Evolutionary conservation across 92 coral and sea anemone species (phyloP).

Genomic region (Parazoanthus atlanticus): DNA sequence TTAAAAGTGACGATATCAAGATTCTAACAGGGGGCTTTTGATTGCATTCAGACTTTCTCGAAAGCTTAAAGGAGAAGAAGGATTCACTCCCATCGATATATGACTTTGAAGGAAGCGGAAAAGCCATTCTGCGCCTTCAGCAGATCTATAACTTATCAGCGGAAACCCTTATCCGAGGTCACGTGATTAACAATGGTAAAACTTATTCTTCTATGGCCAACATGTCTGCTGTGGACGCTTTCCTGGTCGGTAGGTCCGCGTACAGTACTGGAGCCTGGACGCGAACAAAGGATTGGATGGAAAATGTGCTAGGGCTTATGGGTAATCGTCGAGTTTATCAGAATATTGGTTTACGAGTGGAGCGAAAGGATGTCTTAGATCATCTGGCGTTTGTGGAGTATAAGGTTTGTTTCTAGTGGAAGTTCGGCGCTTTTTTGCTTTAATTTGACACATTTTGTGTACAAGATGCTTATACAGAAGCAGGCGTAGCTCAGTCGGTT

Average conservation of each 20-base stretch:
- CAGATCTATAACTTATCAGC: slow-evolving; percentile 27
- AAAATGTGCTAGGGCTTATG: background rate
- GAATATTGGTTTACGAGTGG: slow-evolving; percentile 4
- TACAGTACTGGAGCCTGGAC: slow-evolving; percentile 15
- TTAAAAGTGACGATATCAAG: too few relatives aligned
- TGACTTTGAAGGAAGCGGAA: slow-evolving; percentile 23
- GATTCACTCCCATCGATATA: background rate
- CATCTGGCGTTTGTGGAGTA: slow-evolving; percentile 17
- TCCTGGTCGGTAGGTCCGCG: slow-evolving; percentile 11
- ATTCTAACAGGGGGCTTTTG: background rate
- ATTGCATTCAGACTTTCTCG: slow-evolving; percentile 20
- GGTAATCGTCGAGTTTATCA: slow-evolving; percentile 2
- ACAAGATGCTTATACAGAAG: too few relatives aligned
- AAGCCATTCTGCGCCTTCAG: slow-evolving; percentile 35
- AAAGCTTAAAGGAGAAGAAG: background rate
- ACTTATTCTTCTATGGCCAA: background rate
- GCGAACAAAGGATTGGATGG: slow-evolving; percentile 36
- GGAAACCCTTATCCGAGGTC: slow-evolving; percentile 10
- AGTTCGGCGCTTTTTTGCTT: background rate
- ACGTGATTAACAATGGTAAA: background rate
- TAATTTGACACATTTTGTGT: background rate
- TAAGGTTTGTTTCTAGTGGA: background rate
- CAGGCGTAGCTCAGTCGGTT: too few relatives aligned
- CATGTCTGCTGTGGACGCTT: slow-evolving; percentile 38
- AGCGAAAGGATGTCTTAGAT: background rate